Base-by-base conservation (phyloP, 2,113 vertebrate genomes). In the Falcunculus frontatus region DNA sequence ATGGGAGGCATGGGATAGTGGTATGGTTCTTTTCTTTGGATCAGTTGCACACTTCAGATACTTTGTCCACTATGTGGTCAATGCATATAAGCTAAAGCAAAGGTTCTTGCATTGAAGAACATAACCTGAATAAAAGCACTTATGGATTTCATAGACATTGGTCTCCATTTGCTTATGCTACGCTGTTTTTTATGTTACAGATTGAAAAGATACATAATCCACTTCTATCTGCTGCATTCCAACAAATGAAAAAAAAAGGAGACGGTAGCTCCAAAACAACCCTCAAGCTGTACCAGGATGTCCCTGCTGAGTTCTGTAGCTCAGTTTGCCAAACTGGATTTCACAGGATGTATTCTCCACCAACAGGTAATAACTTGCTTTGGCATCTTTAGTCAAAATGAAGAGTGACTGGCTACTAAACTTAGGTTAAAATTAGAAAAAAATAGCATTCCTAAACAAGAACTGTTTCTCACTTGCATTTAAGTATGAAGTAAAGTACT, bases 311-410 rank as follows among this genome's bases (percentile, higher is more conserved):
- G 72, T 99, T 99, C 95, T 98, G 98, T 29, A 56, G 94, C 29
- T 85, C 96, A 15, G 97, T 99, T 22, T 97, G 98, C 94, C 97
- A 83, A 8, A 95, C 98, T 33, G 99, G 99, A 63, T 99, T 98
- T 97, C 98, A 99, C 53, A 98, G 98, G 69, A 94, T 97, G 56
- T 98, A 97, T 30, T 98, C 98, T 0, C 79, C 96, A 70, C 97
- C 98, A 50, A 14, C 78, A 29, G 98, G 99, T 99, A 98, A 47
- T 87, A 89, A 50, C 16, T 65, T 67, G 32, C 41, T 86, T 68
- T 84, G 49, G 42, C 29, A 35, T 81, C 68, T 93, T 92, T 81
- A 67, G 55, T 63, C n/a, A 84, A 73, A 89, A 90, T 13, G 13
- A 76, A 87, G 22, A 74, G 10, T 55, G 41, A 65, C 33, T 32